Conservation (phyloP, 1,140 invertebrate species). For the Protaetia brevitarsis region DNA sequence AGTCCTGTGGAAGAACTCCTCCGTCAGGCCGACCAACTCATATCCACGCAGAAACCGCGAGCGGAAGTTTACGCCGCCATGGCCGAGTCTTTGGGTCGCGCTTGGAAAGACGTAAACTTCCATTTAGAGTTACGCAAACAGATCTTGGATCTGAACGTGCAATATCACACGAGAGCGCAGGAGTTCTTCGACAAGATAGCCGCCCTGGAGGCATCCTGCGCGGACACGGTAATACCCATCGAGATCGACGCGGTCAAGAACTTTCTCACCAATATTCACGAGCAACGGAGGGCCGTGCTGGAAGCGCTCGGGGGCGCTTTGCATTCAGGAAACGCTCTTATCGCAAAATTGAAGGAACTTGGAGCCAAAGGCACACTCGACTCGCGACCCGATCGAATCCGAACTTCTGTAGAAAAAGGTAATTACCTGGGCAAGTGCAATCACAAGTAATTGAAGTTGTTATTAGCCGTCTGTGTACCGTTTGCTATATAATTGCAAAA, state of each 20-base stretch:
- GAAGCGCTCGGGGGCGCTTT: slow-evolving; percentile 74
- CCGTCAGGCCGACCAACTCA: slow-evolving; percentile 78
- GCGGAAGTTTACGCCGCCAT: slow-evolving; percentile 85
- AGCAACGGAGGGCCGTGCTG: slow-evolving; percentile 65
- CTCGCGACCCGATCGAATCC: slow-evolving; percentile 69
- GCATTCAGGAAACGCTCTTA: slow-evolving; percentile 72
- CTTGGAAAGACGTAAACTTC: slow-evolving; percentile 84
- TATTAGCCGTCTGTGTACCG: too few species aligned
- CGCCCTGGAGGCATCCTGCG: slow-evolving; percentile 64
- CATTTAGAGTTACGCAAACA: slow-evolving; percentile 74
- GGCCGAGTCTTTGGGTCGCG: slow-evolving; percentile 82
- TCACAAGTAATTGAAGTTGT: background rate
- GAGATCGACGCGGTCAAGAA: slow-evolving; percentile 66
- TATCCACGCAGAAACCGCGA: slow-evolving; percentile 72
- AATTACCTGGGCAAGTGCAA: slow-evolving; percentile 18
- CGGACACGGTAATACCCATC: slow-evolving; percentile 60
- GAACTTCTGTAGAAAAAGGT: slow-evolving; percentile 61
- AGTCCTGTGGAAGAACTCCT: slow-evolving; percentile 87
- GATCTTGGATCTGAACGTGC: slow-evolving; percentile 72
- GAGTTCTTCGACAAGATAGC: slow-evolving; percentile 70
- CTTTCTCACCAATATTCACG: slow-evolving; percentile 62
- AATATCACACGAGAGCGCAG: slow-evolving; percentile 68
- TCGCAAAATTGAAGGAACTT: slow-evolving; percentile 67
- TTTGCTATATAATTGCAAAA: too few species aligned
- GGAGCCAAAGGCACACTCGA: slow-evolving; percentile 66